These are phyloP conservation scores for Asteroscopus sphinx DNA, from an alignment of 2,888 invertebrate genomes.

Conservation along the genomic window DNA sequence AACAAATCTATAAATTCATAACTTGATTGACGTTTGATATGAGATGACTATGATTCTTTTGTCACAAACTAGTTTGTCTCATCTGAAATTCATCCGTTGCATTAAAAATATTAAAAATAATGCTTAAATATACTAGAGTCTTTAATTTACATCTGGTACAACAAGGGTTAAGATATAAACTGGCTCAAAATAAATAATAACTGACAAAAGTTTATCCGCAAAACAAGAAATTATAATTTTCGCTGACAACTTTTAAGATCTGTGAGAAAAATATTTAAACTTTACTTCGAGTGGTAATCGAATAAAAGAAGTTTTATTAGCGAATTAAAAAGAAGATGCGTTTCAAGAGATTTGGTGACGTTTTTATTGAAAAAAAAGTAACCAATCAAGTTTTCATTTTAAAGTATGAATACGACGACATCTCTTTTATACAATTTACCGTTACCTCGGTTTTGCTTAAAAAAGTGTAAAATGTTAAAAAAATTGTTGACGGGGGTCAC, in stretches of 20 bases:
- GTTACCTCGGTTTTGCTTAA: slow-evolving; percentile 77
- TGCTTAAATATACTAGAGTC: slow-evolving; percentile 57
- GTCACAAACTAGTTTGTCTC: slow-evolving; percentile 74
- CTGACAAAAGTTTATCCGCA: slow-evolving; percentile 23
- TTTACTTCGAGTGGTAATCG: slow-evolving; percentile 67
- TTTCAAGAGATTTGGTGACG: slow-evolving; percentile 80
- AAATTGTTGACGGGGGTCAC: slow-evolving; percentile 88
- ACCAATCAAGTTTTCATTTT: slow-evolving; percentile 88
- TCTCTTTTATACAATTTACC: slow-evolving; percentile 80
- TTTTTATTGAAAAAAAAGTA: slow-evolving; percentile 78
- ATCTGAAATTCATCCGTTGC: slow-evolving; percentile 71
- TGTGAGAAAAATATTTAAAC: slow-evolving; percentile 80
- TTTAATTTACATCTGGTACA: slow-evolving; percentile 40
- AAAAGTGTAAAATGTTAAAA: slow-evolving; percentile 83
- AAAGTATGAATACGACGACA: slow-evolving; percentile 82
- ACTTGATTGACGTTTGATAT: slow-evolving; percentile 80
- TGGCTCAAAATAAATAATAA: slow-evolving; percentile 36
- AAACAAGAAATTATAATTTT: slow-evolving; percentile 34
- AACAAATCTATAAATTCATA: slow-evolving; percentile 72
- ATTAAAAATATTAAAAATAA: slow-evolving; percentile 18
- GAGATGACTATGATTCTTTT: slow-evolving; percentile 67
- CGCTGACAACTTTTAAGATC: slow-evolving; percentile 62
- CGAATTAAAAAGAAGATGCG: slow-evolving; percentile 74
- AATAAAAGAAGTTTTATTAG: slow-evolving; percentile 73
- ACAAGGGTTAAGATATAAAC: slow-evolving; percentile 20